Evolutionary conservation across 1,140 invertebrate genomes (phyloP).

Genomic region (Magallana gigas): DNA sequence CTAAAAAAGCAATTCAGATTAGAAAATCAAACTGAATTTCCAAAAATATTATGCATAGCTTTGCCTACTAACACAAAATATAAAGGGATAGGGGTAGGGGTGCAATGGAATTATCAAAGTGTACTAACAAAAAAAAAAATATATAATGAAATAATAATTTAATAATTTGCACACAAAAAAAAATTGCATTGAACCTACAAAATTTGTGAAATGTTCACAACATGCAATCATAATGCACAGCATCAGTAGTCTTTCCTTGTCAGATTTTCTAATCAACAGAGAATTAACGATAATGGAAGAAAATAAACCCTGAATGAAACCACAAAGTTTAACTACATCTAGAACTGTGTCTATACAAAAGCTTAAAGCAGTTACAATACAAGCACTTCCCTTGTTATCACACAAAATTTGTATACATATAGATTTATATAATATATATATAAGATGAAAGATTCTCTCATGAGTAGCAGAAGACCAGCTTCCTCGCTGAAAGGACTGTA

Average conservation of each 20-base stretch:
- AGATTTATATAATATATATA: not conserved
- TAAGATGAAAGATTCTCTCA: not conserved
- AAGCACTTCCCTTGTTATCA: slow-evolving; percentile 11
- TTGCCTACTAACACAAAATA: no score
- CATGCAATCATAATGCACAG: not conserved
- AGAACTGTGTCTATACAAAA: not conserved
- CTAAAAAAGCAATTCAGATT: no score
- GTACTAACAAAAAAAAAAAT: no score
- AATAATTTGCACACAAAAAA: no score
- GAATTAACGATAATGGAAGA: not conserved
- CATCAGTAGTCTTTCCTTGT: not conserved
- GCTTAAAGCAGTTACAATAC: not conserved
- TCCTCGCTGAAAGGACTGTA: not conserved
- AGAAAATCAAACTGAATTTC: no score
- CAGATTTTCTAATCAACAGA: not conserved
- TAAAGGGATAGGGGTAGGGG: no score
- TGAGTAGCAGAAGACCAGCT: slow-evolving; percentile 4
- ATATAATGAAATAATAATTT: no score
- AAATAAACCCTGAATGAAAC: not conserved
- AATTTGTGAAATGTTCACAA: not conserved
- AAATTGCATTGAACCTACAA: no score
- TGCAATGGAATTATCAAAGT: no score
- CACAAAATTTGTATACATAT: not conserved
- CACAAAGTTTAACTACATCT: no score
- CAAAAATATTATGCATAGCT: no score